These are phyloP conservation scores for Protodeltote pygarga DNA, from an alignment of 2,888 invertebrate species.

Conservation along the genomic window DNA sequence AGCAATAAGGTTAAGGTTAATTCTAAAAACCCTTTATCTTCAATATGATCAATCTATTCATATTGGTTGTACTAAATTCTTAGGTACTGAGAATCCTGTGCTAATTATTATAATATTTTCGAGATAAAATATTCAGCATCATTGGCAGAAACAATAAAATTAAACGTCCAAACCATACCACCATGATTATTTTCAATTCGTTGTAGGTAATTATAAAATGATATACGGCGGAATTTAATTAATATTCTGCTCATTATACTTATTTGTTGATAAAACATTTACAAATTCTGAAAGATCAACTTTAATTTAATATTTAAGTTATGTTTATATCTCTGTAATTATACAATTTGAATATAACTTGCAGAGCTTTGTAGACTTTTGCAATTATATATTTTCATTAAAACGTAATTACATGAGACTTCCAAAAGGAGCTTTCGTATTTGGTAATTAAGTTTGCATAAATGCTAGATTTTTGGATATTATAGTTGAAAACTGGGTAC, in stretches of 20 bases:
- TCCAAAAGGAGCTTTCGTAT: not conserved
- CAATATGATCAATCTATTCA: no score
- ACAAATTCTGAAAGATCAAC: not conserved
- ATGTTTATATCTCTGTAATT: not conserved
- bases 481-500: no score
- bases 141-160: slow-evolving; percentile 26
- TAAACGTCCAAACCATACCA: slow-evolving; percentile 31
- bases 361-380: not conserved
- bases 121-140: slow-evolving; percentile 1
- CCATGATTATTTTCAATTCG: slow-evolving; percentile 23
- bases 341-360: slow-evolving; percentile 22
- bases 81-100: no score
- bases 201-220: slow-evolving; percentile 34
- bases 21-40: no score
- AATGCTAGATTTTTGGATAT: no score
- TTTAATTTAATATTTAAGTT: slow-evolving; percentile 8
- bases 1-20: no score
- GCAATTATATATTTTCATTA: slow-evolving; percentile 15
- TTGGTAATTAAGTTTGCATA: slow-evolving; percentile 23
- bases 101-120: no score
- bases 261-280: slow-evolving; percentile 1
- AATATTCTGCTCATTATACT: not conserved
- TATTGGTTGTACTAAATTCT: no score
- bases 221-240: slow-evolving; percentile 10
- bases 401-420: slow-evolving; percentile 1